Evolutionary conservation across 2,113 vertebrate species (phyloP).

Genomic region (Tenrec ecaudatus): DNA sequence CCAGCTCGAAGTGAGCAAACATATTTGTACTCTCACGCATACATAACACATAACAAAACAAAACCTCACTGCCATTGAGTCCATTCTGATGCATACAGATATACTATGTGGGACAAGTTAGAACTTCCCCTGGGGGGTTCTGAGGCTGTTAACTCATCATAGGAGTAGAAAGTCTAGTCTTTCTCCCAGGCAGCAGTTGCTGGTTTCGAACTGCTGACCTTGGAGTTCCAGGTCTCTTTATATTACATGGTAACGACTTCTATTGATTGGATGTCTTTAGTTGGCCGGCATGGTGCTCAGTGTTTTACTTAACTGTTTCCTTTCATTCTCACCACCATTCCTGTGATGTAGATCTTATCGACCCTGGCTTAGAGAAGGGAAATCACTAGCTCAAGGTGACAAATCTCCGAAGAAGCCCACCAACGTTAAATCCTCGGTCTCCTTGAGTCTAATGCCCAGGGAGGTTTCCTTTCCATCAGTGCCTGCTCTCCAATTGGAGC

Average conservation of each 20-base stretch:
- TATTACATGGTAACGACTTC: too few species aligned
- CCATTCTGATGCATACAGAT: too few species aligned
- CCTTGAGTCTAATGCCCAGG: neutral
- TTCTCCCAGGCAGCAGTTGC: too few species aligned
- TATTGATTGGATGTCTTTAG: neutral
- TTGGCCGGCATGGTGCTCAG: neutral
- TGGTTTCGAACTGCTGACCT: too few species aligned
- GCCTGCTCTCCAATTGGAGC: neutral
- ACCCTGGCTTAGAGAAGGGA: neutral
- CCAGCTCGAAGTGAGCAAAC: neutral
- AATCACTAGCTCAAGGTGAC: neutral
- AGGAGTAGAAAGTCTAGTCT: too few species aligned
- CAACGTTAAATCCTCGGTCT: neutral
- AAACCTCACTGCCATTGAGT: too few species aligned
- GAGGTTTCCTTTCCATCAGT: neutral
- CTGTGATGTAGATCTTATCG: neutral
- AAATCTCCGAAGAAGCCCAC: neutral
- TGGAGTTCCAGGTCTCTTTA: too few species aligned
- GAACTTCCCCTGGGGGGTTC: too few species aligned
- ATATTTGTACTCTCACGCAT: neutral
- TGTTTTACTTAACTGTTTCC: neutral
- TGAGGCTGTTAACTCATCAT: too few species aligned
- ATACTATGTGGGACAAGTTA: too few species aligned
- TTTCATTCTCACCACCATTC: neutral
- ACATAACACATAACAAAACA: neutral